These are phyloP conservation scores for Theocolax elegans DNA, from an alignment of 1,140 invertebrate species.

Conservation along the genomic window DNA sequence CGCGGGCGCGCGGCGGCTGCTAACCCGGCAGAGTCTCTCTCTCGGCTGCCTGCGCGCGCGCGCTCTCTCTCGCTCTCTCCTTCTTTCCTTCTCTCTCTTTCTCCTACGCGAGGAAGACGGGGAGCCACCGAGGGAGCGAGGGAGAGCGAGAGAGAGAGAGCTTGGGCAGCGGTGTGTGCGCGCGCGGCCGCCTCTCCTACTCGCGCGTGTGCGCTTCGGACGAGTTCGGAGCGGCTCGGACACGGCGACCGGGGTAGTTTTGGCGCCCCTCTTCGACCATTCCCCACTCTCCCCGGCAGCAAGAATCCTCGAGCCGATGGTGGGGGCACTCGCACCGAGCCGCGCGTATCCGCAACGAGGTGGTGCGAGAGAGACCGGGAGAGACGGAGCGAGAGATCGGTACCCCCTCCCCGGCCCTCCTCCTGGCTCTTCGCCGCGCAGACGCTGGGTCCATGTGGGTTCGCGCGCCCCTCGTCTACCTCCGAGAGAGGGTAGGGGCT, in stretches of 20 bases:
- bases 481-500: no score
- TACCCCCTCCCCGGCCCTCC: no score
- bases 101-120: not conserved
- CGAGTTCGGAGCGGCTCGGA: slow-evolving; percentile 60
- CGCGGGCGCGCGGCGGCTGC: slow-evolving; percentile 51
- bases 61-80: slow-evolving; percentile 19
- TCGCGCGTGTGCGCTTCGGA: slow-evolving; percentile 50
- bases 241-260: slow-evolving; percentile 53
- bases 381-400: no score
- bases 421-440: no score
- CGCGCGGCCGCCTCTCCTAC: slow-evolving; percentile 11
- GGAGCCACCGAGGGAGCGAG: not conserved
- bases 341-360: no score
- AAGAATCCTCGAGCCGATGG: not conserved
- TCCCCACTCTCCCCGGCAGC: no score
- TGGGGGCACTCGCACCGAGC: no score
- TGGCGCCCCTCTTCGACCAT: no score
- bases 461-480: no score
- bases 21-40: slow-evolving; percentile 62
- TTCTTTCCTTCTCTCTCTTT: slow-evolving; percentile 31
- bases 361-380: no score
- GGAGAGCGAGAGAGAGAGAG: slow-evolving; percentile 14
- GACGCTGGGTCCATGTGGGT: no score
- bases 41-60: no score
- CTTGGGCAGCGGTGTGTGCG: slow-evolving; percentile 24